phyloP scores from a whole-genome alignment of 2,888 invertebrate species.

The Lepeophtheirus nordmannii region DNA sequence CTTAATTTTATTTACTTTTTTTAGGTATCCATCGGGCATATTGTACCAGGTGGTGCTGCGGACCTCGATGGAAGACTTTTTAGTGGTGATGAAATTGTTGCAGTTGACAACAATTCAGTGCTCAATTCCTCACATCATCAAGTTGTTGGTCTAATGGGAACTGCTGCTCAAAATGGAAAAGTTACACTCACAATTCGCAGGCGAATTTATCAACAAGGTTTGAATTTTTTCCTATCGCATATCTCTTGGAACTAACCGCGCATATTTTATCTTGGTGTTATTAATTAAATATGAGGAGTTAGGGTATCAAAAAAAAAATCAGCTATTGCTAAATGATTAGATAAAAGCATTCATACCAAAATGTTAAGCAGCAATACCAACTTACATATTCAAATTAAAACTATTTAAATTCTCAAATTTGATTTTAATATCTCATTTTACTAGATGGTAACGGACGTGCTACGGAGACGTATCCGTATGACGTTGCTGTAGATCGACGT shows the following conservation, averaged over 20 bases:
- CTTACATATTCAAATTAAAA: not conserved
- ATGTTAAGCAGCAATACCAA: too few species aligned
- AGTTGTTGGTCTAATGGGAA: constrained; percentile 80
- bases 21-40: constrained; percentile 81
- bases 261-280: too few species aligned
- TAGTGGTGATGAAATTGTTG: constrained; percentile 83
- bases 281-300: too few species aligned
- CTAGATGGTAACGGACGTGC: not conserved
- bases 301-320: too few species aligned
- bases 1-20: constrained; percentile 9
- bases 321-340: too few species aligned
- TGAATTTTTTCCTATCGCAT: not conserved
- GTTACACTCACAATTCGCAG: constrained; percentile 62
- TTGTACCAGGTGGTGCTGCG: constrained; percentile 88
- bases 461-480: constrained; percentile 49
- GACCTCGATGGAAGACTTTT: constrained; percentile 74
- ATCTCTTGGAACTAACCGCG: too few species aligned
- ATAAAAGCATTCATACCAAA: too few species aligned
- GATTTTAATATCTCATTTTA: not conserved
- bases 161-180: constrained; percentile 68
- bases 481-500: constrained; percentile 72
- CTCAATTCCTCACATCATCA: constrained; percentile 76
- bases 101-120: constrained; percentile 72
- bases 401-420: not conserved
- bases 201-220: constrained; percentile 34